Conservation (phyloP, 1,140 invertebrate genomes). For the Laodelphax striatellus region DNA sequence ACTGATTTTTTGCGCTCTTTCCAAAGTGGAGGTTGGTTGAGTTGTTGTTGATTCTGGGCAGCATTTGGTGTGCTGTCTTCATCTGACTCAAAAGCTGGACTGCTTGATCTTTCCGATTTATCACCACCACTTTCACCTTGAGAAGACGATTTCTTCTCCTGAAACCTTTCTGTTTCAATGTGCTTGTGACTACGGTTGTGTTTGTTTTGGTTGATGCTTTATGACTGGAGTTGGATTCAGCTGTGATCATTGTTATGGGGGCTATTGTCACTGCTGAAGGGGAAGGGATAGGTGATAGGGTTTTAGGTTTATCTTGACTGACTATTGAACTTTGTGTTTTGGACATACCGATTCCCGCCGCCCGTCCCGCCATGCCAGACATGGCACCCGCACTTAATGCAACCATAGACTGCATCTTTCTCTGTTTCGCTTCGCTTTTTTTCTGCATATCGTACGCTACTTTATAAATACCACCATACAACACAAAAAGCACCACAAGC, state of each 20-base stretch:
- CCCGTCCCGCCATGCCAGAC: slow-evolving; percentile 77
- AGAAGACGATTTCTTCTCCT: slow-evolving; percentile 19
- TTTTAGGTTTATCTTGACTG: slow-evolving; percentile 55
- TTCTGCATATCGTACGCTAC: slow-evolving; percentile 97
- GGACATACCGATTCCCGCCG: slow-evolving; percentile 70
- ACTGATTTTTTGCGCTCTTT: slow-evolving; percentile 26
- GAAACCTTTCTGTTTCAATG: slow-evolving; percentile 6
- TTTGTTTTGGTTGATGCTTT: slow-evolving; percentile 40
- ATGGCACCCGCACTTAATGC: slow-evolving; percentile 76
- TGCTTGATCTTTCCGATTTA: slow-evolving; percentile 83
- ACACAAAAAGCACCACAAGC: slow-evolving; percentile 78
- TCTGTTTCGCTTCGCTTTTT: slow-evolving; percentile 89
- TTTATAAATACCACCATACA: slow-evolving; percentile 97
- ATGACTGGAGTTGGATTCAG: slow-evolving; percentile 46
- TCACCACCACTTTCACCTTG: slow-evolving; percentile 31
- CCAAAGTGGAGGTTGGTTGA: slow-evolving; percentile 17
- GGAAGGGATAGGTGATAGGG: slow-evolving; percentile 17
- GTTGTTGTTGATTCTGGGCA: slow-evolving; percentile 3
- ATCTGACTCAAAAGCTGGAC: slow-evolving; percentile 91
- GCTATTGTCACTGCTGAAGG: slow-evolving; percentile 12
- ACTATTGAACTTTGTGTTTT: slow-evolving; percentile 60
- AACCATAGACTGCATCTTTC: slow-evolving; percentile 90
- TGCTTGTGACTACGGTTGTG: slow-evolving; percentile 9
- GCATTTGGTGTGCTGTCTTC: slow-evolving; percentile 54
- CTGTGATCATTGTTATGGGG: slow-evolving; percentile 23